These are phyloP conservation scores for Sinotaia quadrata DNA, from an alignment of 2,888 invertebrate genomes.

Conservation along the genomic window DNA sequence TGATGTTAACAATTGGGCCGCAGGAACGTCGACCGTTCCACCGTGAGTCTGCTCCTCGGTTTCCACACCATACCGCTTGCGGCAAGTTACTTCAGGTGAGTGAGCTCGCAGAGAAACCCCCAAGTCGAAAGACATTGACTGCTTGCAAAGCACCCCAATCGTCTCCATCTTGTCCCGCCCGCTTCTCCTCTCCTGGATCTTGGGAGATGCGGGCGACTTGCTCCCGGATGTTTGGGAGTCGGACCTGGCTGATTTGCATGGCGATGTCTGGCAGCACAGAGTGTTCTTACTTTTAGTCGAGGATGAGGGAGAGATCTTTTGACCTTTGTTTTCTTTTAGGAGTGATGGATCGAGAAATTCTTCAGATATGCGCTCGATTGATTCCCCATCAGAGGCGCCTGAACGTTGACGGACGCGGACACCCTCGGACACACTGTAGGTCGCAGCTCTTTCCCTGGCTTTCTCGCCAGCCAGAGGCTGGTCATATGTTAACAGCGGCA, in stretches of 20 bases:
- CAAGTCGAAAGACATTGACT: conserved; percentile 66
- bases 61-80: conserved; percentile 18
- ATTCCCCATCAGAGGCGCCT: neutral
- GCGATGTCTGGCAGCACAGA: conserved; percentile 23
- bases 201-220: conserved; percentile 27
- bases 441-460: conserved; percentile 42
- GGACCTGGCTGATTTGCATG: conserved; percentile 27
- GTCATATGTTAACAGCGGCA: conserved; percentile 48
- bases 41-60: conserved; percentile 22
- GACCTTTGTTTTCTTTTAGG: neutral
- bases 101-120: conserved; percentile 55
- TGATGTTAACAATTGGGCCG: conserved; percentile 30
- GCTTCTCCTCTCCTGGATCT: conserved; percentile 30
- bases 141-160: conserved; percentile 66
- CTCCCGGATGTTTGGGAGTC: conserved; percentile 15
- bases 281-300: conserved; percentile 27
- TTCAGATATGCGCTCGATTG: conserved; percentile 29
- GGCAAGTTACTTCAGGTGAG: conserved; percentile 34
- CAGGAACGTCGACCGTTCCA: conserved; percentile 9
- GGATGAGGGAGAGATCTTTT: conserved; percentile 28
- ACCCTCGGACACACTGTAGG: conserved; percentile 37
- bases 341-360: conserved; percentile 21
- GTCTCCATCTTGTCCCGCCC: conserved; percentile 59
- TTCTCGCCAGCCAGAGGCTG: conserved; percentile 34
- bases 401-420: neutral